phyloP scores from a whole-genome alignment of 2,113 vertebrate species.

The Centropus bengalensis region DNA sequence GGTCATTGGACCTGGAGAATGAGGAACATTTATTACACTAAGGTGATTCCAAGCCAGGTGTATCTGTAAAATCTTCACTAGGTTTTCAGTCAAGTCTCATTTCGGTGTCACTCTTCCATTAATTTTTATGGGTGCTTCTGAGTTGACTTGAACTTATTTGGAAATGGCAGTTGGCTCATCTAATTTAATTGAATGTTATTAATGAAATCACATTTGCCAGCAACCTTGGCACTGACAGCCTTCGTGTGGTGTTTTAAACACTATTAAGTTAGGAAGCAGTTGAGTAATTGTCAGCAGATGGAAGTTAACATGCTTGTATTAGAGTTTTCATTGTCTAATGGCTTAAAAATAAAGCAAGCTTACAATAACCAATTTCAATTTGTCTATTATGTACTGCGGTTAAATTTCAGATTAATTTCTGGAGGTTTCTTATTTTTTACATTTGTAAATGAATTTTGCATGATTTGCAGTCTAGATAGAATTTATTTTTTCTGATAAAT shows the following conservation, averaged over 20 bases:
- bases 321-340: neutral
- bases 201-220: conserved; percentile 33
- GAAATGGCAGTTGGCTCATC: neutral
- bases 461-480: neutral
- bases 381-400: neutral
- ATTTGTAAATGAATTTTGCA: neutral
- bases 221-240: neutral
- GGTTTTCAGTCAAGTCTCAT: neutral
- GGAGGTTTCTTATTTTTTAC: neutral
- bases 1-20: neutral
- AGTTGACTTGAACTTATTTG: neutral
- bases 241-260: neutral
- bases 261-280: neutral
- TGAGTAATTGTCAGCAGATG: conserved; percentile 21
- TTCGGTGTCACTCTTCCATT: neutral
- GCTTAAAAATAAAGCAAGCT: neutral
- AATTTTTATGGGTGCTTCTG: neutral
- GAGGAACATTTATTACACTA: neutral
- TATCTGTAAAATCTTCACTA: neutral
- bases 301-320: neutral
- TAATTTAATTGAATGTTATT: neutral
- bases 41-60: neutral
- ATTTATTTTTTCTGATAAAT: neutral
- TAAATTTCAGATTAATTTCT: neutral
- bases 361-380: neutral